These are phyloP conservation scores for Microplitis deprimator DNA, from an alignment of 2,888 invertebrate genomes.

Conservation along the genomic window DNA sequence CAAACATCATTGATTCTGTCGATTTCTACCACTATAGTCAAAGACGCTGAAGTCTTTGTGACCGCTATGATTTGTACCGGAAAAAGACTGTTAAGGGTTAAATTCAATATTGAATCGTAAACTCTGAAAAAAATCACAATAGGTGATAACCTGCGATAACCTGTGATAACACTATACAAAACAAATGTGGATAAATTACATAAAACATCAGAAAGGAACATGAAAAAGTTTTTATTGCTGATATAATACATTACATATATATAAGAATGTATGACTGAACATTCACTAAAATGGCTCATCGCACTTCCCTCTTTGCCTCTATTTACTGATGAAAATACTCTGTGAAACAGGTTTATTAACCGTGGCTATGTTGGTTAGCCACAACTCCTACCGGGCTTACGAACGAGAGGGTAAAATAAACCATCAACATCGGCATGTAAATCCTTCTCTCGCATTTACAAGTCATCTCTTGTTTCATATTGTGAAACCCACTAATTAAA, in stretches of 20 bases:
- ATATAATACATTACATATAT: neutral
- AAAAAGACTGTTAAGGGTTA: no score
- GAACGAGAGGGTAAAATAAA: constrained; percentile 36
- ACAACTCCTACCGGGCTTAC: constrained; percentile 53
- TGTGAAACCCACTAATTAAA: constrained; percentile 3
- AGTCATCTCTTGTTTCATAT: constrained; percentile 39
- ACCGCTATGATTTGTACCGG: no score
- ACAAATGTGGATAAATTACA: neutral
- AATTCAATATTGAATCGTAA: no score
- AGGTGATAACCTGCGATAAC: no score
- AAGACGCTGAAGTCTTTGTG: no score
- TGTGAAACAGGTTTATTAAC: constrained; percentile 59
- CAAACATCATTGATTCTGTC: no score
- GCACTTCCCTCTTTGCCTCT: constrained; percentile 30
- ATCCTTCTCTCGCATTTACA: constrained; percentile 44
- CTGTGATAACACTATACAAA: no score
- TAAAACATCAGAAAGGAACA: neutral
- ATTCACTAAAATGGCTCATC: neutral
- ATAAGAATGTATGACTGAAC: neutral
- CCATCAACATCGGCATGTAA: constrained; percentile 23
- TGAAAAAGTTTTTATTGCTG: neutral
- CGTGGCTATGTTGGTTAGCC: constrained; percentile 60
- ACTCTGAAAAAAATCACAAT: no score
- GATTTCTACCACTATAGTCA: no score
- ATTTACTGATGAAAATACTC: constrained; percentile 49